Conservation (phyloP, 2,888 invertebrate genomes). For the Dicyrtomina minuta region DNA sequence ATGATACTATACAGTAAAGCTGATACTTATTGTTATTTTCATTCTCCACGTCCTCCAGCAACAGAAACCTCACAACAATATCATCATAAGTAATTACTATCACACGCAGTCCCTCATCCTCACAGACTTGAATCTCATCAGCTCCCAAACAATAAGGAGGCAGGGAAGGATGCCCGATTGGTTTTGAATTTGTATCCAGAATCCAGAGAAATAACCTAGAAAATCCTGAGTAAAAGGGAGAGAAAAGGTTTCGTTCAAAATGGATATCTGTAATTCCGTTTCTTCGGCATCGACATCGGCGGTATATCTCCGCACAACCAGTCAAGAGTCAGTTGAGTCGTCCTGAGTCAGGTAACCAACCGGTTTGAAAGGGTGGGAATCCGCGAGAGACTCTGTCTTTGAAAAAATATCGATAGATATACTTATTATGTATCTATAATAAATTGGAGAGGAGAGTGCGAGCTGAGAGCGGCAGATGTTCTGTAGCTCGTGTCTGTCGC, state of each 20-base stretch:
- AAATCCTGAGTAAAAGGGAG: background rate
- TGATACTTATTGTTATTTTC: no score
- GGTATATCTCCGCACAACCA: background rate
- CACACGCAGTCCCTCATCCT: no score
- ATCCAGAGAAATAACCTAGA: background rate
- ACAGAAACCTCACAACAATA: no score
- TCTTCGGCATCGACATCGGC: no score
- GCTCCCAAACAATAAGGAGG: no score
- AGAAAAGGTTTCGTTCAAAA: background rate
- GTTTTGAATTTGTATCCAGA: background rate
- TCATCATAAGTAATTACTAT: no score
- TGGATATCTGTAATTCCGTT: background rate
- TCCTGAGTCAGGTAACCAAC: slow-evolving; percentile 33
- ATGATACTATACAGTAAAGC: no score
- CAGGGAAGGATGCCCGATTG: background rate
- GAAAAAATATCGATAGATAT: no score
- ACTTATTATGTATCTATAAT: background rate
- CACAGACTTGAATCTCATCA: no score
- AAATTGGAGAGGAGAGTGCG: slow-evolving; percentile 4
- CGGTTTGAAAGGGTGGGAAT: slow-evolving; percentile 32
- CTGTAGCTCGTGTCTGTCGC: slow-evolving; percentile 41
- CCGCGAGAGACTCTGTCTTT: background rate
- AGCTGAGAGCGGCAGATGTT: slow-evolving; percentile 38
- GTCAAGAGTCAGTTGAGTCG: background rate
- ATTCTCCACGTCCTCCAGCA: no score